Evolutionary conservation across 2,888 invertebrate genomes (phyloP), one percentile per base, ranked within the genome.

Genomic region (Orchesellides sinensis): DNA sequence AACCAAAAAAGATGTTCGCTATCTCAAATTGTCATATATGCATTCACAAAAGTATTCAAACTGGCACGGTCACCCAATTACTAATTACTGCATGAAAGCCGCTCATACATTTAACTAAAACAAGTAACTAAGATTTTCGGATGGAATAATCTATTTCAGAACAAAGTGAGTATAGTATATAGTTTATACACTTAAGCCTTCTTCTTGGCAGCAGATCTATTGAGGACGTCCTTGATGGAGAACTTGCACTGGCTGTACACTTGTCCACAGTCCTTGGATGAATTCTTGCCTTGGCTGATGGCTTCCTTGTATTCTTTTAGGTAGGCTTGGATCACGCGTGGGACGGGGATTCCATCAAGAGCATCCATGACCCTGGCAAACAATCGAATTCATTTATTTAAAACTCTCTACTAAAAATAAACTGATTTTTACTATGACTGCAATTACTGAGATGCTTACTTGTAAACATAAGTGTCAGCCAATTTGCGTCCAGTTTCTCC

Each of bases 401-500:
- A 21, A 21, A 17, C 17, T n/a, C 47, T 47, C 10, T 35, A 8
- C 12, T 35, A 12, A 12, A 19, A 17, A 4, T 32, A 17, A n/a
- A 61, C 17, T 19, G 17, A 21, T n/a, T 8, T 4, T 6, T 5
- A 59, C 25, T 23, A 25, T 12, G 17, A 12, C 59, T n/a, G 52
- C 21, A 5, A 52, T n/a, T 5, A 52, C 23, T 35, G 35, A 23
- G 69, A 10, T 79, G 27, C 75, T 63, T 63, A 84, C 84, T 68
- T 72, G 27, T 73, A 77, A 17, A 78, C 83, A 78, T 87, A 87
- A 66, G 85, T 79, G 85, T 81, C 82, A 65, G 86, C 75, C 72
- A 88, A 83, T 73, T 88, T 88, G 8, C 88, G 75, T 85, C 88
- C 88, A 73, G 88, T 87, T 74, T 88, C 88, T 63, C 87, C 88